Conservation (phyloP, 2,888 invertebrate species). For the Ophion obscuratus region DNA sequence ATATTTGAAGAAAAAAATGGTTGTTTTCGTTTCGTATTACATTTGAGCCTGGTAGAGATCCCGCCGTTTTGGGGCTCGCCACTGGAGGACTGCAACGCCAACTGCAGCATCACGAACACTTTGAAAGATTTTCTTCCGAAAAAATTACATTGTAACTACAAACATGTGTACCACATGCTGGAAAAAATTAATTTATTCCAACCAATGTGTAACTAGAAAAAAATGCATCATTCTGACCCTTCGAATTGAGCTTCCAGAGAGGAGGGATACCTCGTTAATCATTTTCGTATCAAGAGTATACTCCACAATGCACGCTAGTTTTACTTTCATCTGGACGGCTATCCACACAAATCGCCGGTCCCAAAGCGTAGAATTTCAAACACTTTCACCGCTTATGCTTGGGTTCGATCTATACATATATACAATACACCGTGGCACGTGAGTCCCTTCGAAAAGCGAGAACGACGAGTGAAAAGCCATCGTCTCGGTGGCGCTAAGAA, state of each 20-base stretch:
- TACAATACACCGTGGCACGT: slow-evolving; percentile 28
- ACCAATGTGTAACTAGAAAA: no score
- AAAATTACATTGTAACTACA: no score
- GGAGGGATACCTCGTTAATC: background rate
- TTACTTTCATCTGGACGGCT: slow-evolving; percentile 38
- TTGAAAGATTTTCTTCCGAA: no score
- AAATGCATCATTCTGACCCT: no score
- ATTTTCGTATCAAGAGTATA: background rate
- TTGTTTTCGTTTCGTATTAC: no score
- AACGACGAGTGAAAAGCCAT: slow-evolving; percentile 48
- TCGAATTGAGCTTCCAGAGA: background rate
- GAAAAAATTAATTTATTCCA: no score
- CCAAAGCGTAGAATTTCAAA: slow-evolving; percentile 59
- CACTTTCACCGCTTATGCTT: slow-evolving; percentile 64
- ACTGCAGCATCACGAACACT: no score
- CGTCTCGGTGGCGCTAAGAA: slow-evolving; percentile 55
- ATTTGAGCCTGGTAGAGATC: no score
- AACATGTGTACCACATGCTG: no score
- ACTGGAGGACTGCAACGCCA: no score
- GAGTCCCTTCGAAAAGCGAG: slow-evolving; percentile 43
- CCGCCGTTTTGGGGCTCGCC: no score
- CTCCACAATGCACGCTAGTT: slow-evolving; percentile 8
- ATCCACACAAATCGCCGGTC: slow-evolving; percentile 36
- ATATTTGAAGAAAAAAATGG: no score
- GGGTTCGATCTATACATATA: background rate